phyloP scores from a whole-genome alignment of 2,113 vertebrate genomes.

The Todiramphus saurophagus region DNA sequence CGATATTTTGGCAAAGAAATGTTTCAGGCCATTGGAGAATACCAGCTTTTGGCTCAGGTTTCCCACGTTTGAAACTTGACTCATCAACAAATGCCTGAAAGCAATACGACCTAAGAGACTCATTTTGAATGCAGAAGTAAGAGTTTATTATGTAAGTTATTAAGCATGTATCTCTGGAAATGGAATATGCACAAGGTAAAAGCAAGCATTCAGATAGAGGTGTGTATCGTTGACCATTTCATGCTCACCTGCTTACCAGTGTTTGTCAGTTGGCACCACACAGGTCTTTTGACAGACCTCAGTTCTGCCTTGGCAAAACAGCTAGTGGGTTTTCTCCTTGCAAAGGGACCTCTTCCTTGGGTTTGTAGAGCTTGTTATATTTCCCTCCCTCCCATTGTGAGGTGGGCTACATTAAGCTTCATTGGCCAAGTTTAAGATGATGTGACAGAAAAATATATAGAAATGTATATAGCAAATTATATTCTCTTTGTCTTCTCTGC shows the following conservation, averaged over 20 bases:
- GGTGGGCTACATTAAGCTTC: neutral
- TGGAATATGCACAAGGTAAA: neutral
- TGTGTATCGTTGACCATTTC: neutral
- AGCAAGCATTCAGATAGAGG: neutral
- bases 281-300: neutral
- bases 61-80: neutral
- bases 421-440: neutral
- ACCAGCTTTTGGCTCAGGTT: neutral
- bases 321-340: neutral
- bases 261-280: neutral
- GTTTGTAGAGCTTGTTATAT: neutral
- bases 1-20: neutral
- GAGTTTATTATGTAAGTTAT: neutral
- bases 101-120: neutral
- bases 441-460: neutral
- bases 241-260: neutral
- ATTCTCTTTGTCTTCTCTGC: neutral
- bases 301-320: neutral
- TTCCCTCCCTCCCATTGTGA: neutral
- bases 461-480: neutral
- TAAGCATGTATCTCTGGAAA: neutral
- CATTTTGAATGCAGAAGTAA: neutral
- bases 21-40: neutral
- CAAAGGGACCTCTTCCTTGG: neutral
- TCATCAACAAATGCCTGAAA: neutral